Base-by-base conservation (phyloP, 2,113 vertebrate genomes). In the Myiopsitta monachus region DNA sequence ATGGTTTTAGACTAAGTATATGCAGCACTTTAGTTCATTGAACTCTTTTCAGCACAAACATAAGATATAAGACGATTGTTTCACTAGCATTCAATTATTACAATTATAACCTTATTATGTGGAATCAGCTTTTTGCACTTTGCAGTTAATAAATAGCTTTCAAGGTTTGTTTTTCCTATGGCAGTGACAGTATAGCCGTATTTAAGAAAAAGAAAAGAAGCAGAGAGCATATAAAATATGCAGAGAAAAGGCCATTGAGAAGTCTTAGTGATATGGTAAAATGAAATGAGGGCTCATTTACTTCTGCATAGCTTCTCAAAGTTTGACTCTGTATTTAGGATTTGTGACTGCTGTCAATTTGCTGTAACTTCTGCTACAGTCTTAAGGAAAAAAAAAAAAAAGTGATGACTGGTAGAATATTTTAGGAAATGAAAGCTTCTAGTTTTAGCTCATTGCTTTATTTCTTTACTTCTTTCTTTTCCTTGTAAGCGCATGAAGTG, bases 191-290 rank as follows among this genome's bases (percentile, higher is more conserved):
- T 11, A n/a, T 77, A 70, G 83, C 64, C 18, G 36, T 83, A 46
- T 66, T 80, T 83, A 74, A 94, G 49, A 63, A 77, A 83, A 75
- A 85, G 28, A 93, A 55, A 72, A 89, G 70, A 73, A 67, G 63
- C 49, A 63, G 41, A 54, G 55, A 90, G 54, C 72, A 22, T 33
- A 93, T 92, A 74, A 94, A 88, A 80, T 77, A 83, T 39, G 68
- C 72, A 81, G 80, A 49, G 80, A 74, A 96, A 88, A 87, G 69
- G 68, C 69, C 83, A 93, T 87, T 92, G 91, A 90, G 80, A 83
- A 87, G 55, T 93, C 93, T 93, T 90, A 96, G 88, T 78, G 88
- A 70, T 73, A 81, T 95, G 91, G 89, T 95, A 90, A 95, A 97
- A 83, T 66, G 74, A 95, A 94, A 97, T 77, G 84, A 92, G 70